A percentile compares a stretch with the other conserved stretches of the same genome.
These are phyloP conservation scores for Chironomus tentans DNA, from an alignment of 2,888 invertebrate genomes.

Conservation along the genomic window DNA sequence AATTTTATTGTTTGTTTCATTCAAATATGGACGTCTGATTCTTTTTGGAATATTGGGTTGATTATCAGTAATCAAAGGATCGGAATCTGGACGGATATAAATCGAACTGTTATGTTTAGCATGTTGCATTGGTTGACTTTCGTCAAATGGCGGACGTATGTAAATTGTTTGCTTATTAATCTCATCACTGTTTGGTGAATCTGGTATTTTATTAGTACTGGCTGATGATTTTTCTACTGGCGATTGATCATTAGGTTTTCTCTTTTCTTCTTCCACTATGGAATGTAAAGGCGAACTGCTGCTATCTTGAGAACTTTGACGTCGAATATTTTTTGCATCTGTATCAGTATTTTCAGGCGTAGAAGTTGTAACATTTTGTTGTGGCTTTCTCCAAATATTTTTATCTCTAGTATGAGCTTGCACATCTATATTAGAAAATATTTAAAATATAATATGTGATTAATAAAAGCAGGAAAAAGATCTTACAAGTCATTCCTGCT, in stretches of 20 bases:
- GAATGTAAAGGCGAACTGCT: slow-evolving; percentile 45
- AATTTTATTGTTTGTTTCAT: slow-evolving; percentile 50
- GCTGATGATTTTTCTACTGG: background rate
- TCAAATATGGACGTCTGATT: background rate
- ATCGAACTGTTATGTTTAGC: slow-evolving; percentile 24
- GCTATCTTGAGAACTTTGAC: slow-evolving; percentile 32
- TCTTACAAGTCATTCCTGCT: slow-evolving; percentile 51
- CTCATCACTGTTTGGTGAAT: background rate
- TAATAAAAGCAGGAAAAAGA: background rate
- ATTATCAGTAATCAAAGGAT: background rate
- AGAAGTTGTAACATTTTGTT: too few relatives aligned
- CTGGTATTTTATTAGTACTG: background rate
- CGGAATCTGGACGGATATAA: slow-evolving; percentile 27
- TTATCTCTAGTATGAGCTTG: too few relatives aligned
- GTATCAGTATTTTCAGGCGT: too few relatives aligned
- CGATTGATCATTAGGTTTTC: background rate
- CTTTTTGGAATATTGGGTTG: slow-evolving; percentile 19
- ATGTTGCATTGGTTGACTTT: background rate
- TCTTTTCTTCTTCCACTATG: slow-evolving; percentile 52
- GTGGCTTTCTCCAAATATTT: too few relatives aligned
- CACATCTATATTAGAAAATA: too few relatives aligned
- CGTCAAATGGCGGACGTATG: slow-evolving; percentile 41
- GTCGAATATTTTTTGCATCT: too few relatives aligned
- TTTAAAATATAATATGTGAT: too few relatives aligned
- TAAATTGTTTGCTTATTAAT: slow-evolving; percentile 46